Base-by-base conservation (phyloP, 35 echinoderm and acorn worm genomes). In the Eucidaris tribuloides region DNA sequence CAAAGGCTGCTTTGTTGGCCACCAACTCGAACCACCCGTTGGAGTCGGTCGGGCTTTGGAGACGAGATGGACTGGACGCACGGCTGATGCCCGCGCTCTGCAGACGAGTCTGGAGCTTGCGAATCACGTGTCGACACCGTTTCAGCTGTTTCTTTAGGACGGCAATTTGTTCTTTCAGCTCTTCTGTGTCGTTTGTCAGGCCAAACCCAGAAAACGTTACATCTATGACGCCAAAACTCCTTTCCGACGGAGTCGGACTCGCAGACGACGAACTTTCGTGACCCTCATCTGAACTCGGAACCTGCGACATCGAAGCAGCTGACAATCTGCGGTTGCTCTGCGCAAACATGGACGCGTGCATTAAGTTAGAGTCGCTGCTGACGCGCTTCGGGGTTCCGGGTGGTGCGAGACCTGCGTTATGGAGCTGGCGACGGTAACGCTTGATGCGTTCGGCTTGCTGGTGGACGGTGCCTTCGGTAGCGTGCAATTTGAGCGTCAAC, bases 391-490 rank as follows among this genome's bases (percentile, higher is more conserved):
- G 96, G 13, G 96, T 90, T 50, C 62, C 62, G 29, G 91, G 87
- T 3, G 80, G 83, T 2, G 83, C 64, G 14, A 99, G 22, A 9
- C 96, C 96, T 55, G 79, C 38, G 56, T 92, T 86, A 45, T 99
- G 90, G 42, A 99, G 83, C 41, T 92, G 74, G 36, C 86, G 65
- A 35, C 96, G 70, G 62, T 90, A 98, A 5, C 86, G 82, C 42
- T 88, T 88, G 33, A 98, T 92, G 58, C 86, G 86, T 40, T 93
- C 85, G 9, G 90, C 82, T 55, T 93, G 90, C 5, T 85, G 81
- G 49, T 92, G 86, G 27, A 98, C 95, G 6, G 90, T 93, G 23
- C 86, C 95, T 57, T 98, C 95, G 36, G 95, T 98, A 3, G 90
- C 90, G 50, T 92, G 90, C 14, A 93, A 33, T 79, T 92, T 93